phyloP scores from a whole-genome alignment of 1,140 invertebrate genomes.

The Drosophila chauvacae region DNA sequence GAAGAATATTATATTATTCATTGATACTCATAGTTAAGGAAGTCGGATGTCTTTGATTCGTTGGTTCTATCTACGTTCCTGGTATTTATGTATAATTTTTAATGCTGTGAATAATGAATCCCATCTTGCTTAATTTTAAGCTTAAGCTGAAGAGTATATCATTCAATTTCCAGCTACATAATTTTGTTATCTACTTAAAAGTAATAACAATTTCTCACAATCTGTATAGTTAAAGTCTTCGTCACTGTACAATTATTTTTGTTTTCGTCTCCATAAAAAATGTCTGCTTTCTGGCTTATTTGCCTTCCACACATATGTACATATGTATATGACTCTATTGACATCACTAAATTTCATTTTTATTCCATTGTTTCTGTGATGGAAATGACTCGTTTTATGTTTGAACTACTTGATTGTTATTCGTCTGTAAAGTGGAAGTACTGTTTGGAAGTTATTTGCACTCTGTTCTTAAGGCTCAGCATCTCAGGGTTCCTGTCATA shows the following conservation, averaged over 20 bases:
- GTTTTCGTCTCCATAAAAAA: background rate
- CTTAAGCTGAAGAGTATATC: background rate
- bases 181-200: background rate
- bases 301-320: slow-evolving; percentile 9
- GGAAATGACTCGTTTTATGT: slow-evolving; percentile 5
- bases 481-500: background rate
- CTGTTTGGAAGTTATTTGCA: slow-evolving; percentile 10
- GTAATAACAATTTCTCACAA: too few species aligned
- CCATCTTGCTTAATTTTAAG: too few species aligned
- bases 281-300: background rate
- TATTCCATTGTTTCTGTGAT: background rate
- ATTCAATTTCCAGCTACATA: background rate
- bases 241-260: background rate
- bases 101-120: background rate
- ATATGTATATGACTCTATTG: background rate
- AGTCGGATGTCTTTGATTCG: too few species aligned
- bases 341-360: slow-evolving; percentile 5
- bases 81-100: background rate
- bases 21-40: background rate
- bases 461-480: slow-evolving; percentile 12
- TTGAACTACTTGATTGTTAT: slow-evolving; percentile 21
- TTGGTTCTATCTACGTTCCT: background rate
- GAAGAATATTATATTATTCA: background rate
- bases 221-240: background rate
- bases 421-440: slow-evolving; percentile 3